Conservation (phyloP, 2,113 vertebrate genomes). For the Rutilus rutilus region DNA sequence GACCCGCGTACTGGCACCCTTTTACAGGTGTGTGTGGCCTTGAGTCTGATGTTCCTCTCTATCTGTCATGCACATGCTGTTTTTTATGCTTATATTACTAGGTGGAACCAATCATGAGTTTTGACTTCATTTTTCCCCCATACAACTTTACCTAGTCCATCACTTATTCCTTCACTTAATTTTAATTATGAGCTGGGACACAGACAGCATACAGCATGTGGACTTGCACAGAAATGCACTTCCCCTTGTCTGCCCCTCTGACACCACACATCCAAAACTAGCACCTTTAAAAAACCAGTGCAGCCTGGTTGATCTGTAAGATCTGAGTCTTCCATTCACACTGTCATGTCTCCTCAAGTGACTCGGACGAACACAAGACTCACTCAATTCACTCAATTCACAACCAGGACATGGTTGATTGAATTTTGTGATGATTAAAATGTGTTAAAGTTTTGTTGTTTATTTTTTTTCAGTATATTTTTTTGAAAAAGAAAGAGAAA, state of each 20-base stretch:
- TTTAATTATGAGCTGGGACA: no score
- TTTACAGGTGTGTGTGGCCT: conserved; percentile 76
- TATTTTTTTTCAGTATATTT: not conserved
- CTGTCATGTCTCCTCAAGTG: not conserved
- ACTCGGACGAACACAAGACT: not conserved
- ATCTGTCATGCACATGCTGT: no score
- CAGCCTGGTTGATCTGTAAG: conserved; percentile 40
- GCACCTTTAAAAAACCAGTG: conserved; percentile 49
- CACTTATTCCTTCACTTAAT: no score
- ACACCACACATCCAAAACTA: conserved; percentile 68
- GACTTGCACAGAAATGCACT: not conserved
- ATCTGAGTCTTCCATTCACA: not conserved
- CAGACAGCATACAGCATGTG: not conserved
- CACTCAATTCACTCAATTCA: conserved; percentile 4
- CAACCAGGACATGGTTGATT: not conserved
- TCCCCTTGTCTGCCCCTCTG: conserved; percentile 43
- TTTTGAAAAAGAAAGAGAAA: not conserved
- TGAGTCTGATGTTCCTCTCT: no score
- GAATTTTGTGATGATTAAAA: no score
- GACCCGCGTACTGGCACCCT: conserved; percentile 83
- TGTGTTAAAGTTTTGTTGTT: not conserved
- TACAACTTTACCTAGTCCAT: no score
- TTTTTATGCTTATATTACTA: no score
- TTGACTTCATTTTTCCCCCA: no score
- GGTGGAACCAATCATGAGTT: no score